A percentile compares a stretch with the other conserved stretches of the same genome.
Evolutionary conservation across 2,113 vertebrate species (phyloP).

Genomic region (Leiothrix lutea): DNA sequence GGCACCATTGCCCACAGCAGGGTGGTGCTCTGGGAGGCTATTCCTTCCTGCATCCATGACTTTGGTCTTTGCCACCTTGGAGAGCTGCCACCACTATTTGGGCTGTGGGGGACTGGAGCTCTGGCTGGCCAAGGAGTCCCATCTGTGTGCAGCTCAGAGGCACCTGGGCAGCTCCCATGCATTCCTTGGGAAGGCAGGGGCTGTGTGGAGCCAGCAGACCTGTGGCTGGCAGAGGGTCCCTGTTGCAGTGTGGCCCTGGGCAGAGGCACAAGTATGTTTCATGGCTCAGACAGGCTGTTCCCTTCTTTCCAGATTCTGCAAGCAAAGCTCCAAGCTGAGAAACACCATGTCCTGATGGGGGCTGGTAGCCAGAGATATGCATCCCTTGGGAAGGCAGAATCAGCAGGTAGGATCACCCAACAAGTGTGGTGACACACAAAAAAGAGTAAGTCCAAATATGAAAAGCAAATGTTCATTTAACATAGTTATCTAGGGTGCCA

Average conservation of each 20-base stretch:
- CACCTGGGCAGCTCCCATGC: accelerated
- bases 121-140: background rate
- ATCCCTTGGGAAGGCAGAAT: background rate
- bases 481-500: background rate
- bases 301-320: background rate
- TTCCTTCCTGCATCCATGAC: background rate
- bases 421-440: background rate
- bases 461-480: background rate
- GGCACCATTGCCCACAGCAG: background rate
- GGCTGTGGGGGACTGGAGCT: background rate
- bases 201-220: background rate
- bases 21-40: background rate
- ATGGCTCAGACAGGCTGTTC: background rate
- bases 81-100: accelerated
- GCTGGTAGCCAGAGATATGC: background rate
- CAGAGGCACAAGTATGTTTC: background rate
- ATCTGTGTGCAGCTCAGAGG: background rate
- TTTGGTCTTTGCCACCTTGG: accelerated
- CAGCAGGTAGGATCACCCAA: background rate
- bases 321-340: background rate
- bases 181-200: background rate
- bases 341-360: background rate
- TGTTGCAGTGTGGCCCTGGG: background rate
- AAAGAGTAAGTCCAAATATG: background rate
- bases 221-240: background rate